phyloP scores from a whole-genome alignment of 2,797 vertebrate genomes.

The Lerista edwardsae region DNA sequence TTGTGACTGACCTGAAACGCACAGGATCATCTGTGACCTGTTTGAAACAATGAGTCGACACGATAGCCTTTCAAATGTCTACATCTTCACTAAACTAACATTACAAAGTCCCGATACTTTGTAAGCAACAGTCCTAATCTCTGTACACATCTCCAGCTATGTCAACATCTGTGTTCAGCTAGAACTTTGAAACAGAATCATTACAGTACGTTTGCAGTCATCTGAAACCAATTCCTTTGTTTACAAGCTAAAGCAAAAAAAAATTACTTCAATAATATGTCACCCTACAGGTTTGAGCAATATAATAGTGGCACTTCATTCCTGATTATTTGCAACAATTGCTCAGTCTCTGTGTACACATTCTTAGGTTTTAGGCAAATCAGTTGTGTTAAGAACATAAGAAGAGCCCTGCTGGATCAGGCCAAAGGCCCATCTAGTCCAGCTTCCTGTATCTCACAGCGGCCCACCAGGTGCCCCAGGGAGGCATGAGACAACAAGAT shows the following conservation, averaged over 20 bases:
- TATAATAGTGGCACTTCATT: background rate
- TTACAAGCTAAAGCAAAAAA: slow-evolving; percentile 6
- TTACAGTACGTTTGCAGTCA: background rate
- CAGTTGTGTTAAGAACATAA: no score
- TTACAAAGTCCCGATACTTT: background rate
- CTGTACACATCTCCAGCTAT: background rate
- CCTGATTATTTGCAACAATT: background rate
- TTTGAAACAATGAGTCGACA: background rate
- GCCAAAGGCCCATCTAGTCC: no score
- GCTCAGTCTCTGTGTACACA: background rate
- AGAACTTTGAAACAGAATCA: background rate
- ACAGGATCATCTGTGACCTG: background rate
- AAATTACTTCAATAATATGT: slow-evolving; percentile 4
- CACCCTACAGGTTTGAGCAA: background rate
- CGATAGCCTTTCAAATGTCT: background rate
- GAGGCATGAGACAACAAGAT: no score
- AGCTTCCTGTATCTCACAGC: no score
- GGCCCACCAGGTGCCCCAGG: no score
- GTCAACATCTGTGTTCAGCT: background rate
- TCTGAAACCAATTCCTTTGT: background rate
- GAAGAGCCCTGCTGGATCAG: no score
- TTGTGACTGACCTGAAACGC: background rate
- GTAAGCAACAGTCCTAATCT: background rate
- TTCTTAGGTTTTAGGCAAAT: background rate
- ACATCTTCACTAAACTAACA: background rate